phyloP scores from a whole-genome alignment of 2,113 vertebrate genomes.

The Psophia crepitans region DNA sequence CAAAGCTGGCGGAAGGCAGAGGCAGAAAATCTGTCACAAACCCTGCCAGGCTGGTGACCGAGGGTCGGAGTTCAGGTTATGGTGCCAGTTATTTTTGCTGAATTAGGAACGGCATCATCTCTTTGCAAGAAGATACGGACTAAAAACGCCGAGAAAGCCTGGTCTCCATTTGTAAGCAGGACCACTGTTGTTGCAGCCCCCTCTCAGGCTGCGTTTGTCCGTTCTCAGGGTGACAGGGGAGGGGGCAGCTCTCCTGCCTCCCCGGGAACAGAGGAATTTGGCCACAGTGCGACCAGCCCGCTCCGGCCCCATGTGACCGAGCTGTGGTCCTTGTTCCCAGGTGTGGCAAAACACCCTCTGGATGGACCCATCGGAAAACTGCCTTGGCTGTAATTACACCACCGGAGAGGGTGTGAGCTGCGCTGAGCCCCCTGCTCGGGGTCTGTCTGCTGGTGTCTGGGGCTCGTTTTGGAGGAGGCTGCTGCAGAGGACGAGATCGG shows the following conservation, averaged over 20 bases:
- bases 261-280: neutral
- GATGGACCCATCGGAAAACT: neutral
- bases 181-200: neutral
- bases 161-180: neutral
- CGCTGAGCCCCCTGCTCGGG: neutral
- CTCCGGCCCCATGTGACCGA: accelerated
- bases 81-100: neutral
- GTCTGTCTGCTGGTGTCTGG: neutral
- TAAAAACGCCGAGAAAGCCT: neutral
- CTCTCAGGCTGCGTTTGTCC: neutral
- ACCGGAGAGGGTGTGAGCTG: neutral
- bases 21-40: neutral
- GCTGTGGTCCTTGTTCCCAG: neutral
- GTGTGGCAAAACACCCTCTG: neutral
- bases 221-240: neutral
- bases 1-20: neutral
- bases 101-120: neutral
- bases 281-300: accelerated
- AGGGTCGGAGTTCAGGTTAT: neutral
- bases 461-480: neutral
- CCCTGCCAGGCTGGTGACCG: neutral
- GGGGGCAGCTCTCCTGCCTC: neutral
- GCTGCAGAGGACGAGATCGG: neutral
- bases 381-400: neutral
- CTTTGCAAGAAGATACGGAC: neutral